Conservation (phyloP, 1,140 invertebrate species). For the Apis dorsata region DNA sequence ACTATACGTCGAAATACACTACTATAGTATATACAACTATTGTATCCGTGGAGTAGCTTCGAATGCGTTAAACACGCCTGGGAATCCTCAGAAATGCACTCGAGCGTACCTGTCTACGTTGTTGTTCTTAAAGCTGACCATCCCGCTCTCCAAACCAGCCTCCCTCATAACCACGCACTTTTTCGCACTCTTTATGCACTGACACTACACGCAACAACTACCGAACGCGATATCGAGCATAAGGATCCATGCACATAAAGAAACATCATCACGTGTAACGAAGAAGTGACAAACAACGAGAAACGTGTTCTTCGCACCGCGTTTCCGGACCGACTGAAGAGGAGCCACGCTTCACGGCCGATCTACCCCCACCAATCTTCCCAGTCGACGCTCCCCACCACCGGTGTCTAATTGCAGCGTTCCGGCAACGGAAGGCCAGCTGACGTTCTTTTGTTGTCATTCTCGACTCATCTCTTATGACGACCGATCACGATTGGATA, state of each 20-base stretch:
- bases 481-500: slow-evolving; percentile 9
- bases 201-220: not conserved
- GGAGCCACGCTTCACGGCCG: slow-evolving; percentile 61
- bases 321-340: slow-evolving; percentile 69
- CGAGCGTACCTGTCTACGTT: slow-evolving; percentile 66
- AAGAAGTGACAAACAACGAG: not conserved
- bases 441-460: slow-evolving; percentile 32
- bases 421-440: slow-evolving; percentile 25
- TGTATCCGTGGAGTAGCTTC: no score
- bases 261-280: slow-evolving; percentile 45
- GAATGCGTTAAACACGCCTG: not conserved
- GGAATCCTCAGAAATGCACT: slow-evolving; percentile 34
- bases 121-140: slow-evolving; percentile 73
- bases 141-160: slow-evolving; percentile 15
- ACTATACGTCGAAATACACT: no score
- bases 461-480: slow-evolving; percentile 20
- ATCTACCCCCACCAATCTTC: slow-evolving; percentile 35
- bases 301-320: slow-evolving; percentile 46
- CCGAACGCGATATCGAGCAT: not conserved
- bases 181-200: slow-evolving; percentile 10
- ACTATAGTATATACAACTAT: no score
- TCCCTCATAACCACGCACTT: slow-evolving; percentile 22
- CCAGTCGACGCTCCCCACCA: not conserved
- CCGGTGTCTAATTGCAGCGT: slow-evolving; percentile 7
- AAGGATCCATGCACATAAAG: not conserved